Evolutionary conservation across 30 jellyfish, hydroid and myxozoan genomes (phyloP).

Genomic region (Haliclystus octoradiatus): DNA sequence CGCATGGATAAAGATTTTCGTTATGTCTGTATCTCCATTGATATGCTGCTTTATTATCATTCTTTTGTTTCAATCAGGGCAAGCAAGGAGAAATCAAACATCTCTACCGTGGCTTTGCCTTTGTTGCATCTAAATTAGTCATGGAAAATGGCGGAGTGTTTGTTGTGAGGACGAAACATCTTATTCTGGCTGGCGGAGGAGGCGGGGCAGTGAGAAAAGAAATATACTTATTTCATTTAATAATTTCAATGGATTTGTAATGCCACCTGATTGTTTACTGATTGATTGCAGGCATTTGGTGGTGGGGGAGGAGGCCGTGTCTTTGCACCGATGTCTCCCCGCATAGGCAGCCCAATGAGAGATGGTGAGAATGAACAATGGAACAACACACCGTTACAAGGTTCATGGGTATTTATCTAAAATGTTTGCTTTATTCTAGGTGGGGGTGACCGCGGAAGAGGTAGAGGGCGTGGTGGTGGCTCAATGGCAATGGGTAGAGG

Average conservation of each 20-base stretch:
- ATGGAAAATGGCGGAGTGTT: conserved; percentile 92
- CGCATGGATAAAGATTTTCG: no score
- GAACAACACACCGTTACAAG: background rate
- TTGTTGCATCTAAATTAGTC: conserved; percentile 70
- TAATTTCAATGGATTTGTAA: background rate
- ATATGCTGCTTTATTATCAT: background rate
- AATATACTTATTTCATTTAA: background rate
- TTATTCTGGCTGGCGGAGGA: conserved; percentile 95
- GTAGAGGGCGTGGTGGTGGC: conserved; percentile 83
- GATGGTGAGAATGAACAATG: conserved; percentile 42
- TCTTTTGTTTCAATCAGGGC: conserved; percentile 31
- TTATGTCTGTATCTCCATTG: no score
- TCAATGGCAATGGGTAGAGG: conserved; percentile 34
- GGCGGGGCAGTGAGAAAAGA: background rate
- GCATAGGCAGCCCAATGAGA: conserved; percentile 88
- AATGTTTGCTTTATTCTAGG: conserved; percentile 5
- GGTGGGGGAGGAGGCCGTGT: conserved; percentile 59
- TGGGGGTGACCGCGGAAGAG: conserved; percentile 62
- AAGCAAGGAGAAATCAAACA: conserved; percentile 94
- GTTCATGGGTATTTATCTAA: background rate
- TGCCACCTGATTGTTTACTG: background rate
- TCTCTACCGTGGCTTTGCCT: conserved; percentile 89
- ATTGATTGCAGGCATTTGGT: background rate
- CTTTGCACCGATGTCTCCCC: conserved; percentile 95
- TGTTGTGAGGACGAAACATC: conserved; percentile 64